Percentiles rank a stretch among this genome's conserved stretches.
Conservation (phyloP, 2,888 invertebrate species). For the Drosophila greeni region DNA sequence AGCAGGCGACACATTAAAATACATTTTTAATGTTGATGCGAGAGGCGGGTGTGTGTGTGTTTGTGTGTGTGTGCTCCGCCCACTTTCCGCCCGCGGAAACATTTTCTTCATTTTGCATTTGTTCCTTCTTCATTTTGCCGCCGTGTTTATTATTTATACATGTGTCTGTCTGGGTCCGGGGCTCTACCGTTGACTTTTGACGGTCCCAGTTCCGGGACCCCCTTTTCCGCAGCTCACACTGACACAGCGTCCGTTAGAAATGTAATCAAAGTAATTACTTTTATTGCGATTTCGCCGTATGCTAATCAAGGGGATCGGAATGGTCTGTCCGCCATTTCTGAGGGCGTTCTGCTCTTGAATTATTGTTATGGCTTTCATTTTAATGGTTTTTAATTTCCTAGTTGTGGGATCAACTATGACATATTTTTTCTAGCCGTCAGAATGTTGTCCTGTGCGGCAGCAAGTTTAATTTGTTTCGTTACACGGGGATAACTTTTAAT, state of each 20-base stretch:
- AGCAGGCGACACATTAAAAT: slow-evolving; percentile 67
- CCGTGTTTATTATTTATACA: slow-evolving; percentile 43
- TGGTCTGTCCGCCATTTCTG: slow-evolving; percentile 20
- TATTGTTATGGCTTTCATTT: slow-evolving; percentile 54
- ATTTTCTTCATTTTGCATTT: slow-evolving; percentile 34
- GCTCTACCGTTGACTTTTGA: slow-evolving; percentile 28
- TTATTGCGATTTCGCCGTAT: slow-evolving; percentile 61
- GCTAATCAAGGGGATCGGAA: slow-evolving; percentile 49
- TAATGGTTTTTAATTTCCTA: slow-evolving; percentile 62
- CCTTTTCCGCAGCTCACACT: neutral
- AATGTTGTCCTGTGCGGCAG: slow-evolving; percentile 1
- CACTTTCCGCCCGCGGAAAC: slow-evolving; percentile 6
- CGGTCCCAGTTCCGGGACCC: neutral
- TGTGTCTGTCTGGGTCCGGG: slow-evolving; percentile 30
- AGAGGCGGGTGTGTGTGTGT: slow-evolving; percentile 9
- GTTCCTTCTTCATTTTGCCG: slow-evolving; percentile 24
- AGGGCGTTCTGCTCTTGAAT: slow-evolving; percentile 42
- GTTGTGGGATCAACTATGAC: slow-evolving; percentile 7
- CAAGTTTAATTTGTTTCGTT: slow-evolving; percentile 7
- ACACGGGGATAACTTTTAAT: neutral
- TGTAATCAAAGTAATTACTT: slow-evolving; percentile 72
- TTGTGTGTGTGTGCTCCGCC: slow-evolving; percentile 32
- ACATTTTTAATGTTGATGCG: slow-evolving; percentile 70
- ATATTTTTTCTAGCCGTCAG: neutral
- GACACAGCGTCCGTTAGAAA: slow-evolving; percentile 48